Evolutionary conservation across 2,888 invertebrate species (phyloP), one percentile per base, ranked within the genome.

Genomic region (Merodon equestris): DNA sequence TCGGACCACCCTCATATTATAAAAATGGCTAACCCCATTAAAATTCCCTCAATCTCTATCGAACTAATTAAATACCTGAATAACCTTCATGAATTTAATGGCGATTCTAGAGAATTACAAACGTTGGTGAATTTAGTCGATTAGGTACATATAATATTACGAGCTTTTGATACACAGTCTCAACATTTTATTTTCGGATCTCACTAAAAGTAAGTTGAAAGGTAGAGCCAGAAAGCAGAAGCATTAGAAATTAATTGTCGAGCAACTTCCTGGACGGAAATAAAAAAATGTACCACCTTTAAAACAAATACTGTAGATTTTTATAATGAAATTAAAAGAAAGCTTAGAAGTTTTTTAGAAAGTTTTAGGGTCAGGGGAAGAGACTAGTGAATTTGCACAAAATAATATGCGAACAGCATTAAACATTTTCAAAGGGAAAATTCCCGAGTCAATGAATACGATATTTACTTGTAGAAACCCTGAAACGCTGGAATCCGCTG

Each of bases 361-460:
- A 27, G 27, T 27, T 27, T 27, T 15, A 27, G 19, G 10, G 53
- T 82, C 47, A 40, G 66, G 48, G 15, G 53, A 47, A 17, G 17
- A 57, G 42, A 48, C 67, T 13, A 72, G 56, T 15, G 44, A 42
- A 19, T 40, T 54, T 14, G 57, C 58, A 19, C 45, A 50, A 48
- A 82, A 83, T 47, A 82, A 83, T 54, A 64, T 38, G 45, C 63
- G 53, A 27, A 56, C 81, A 9, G 82, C 83, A 1, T 53, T 82
- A 1, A 72, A 79, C 45, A 71, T 81, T 15, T 82, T 83, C 34
- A 76, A 72, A 72, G 56, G 54, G 14, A 81, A 82, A 75, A 72
- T 82, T 3, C 82, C 82, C 14, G 77, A 82, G 38, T 81, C 82
- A 2, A 81, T 81, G 75, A 66, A 64, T 27, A 57, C 75, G 10